Percentiles rank a stretch among this genome's conserved stretches.
Conservation (phyloP, 2,113 vertebrate genomes). For the Ibidorhyncha struthersii region DNA sequence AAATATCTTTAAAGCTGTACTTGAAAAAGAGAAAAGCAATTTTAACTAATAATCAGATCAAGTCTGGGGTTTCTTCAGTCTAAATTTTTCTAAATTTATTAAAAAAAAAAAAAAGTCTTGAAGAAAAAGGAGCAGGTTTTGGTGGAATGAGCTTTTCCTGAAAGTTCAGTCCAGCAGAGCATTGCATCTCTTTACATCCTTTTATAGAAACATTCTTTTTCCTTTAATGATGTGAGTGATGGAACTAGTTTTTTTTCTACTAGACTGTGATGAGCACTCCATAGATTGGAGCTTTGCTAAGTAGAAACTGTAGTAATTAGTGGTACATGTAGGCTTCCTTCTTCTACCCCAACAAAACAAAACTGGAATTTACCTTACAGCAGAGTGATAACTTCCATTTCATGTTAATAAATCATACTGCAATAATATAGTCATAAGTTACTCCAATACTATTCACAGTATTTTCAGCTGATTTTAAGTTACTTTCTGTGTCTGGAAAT, state of each 20-base stretch:
- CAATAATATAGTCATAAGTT: conserved; percentile 3
- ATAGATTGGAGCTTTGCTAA: background rate
- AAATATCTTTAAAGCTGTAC: background rate
- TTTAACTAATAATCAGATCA: background rate
- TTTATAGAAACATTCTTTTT: conserved; percentile 10
- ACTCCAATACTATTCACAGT: background rate
- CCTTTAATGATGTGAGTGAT: conserved; percentile 6
- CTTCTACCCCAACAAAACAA: background rate
- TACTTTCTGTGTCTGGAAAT: background rate
- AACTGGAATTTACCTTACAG: background rate
- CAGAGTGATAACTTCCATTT: background rate
- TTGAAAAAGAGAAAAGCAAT: background rate
- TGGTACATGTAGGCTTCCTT: background rate
- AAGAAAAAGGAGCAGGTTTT: background rate
- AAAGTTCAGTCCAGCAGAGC: background rate
- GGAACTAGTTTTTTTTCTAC: conserved; percentile 6
- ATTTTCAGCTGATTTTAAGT: background rate
- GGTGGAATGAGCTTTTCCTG: background rate
- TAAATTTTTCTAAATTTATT: background rate
- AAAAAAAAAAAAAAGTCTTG: background rate
- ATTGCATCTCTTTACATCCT: background rate
- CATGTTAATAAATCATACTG: conserved; percentile 7
- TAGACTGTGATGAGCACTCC: conserved; percentile 3
- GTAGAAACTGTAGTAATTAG: conserved; percentile 13
- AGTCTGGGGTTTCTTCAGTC: background rate